phyloP scores from a whole-genome alignment of 1,140 invertebrate species.

The Meloidogyne exigua region DNA sequence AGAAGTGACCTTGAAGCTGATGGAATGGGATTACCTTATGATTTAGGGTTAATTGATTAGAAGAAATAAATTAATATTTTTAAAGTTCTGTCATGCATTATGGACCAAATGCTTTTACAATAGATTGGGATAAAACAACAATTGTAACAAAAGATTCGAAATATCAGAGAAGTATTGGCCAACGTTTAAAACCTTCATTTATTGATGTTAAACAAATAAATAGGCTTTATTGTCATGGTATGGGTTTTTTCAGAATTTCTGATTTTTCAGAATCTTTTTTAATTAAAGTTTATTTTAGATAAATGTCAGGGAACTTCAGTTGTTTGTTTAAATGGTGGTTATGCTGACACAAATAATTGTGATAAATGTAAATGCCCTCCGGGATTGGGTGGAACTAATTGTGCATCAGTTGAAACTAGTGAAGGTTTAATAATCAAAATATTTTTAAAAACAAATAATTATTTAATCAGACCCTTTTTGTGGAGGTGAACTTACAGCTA shows the following conservation, averaged over 20 bases:
- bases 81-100: constrained; percentile 12
- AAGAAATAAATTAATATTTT: background rate
- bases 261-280: background rate
- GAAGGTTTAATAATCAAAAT: background rate
- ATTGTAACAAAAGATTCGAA: constrained; percentile 58
- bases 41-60: constrained; percentile 46
- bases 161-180: constrained; percentile 62
- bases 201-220: constrained; percentile 64
- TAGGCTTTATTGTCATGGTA: constrained; percentile 53
- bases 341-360: constrained; percentile 64
- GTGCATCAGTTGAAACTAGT: constrained; percentile 30
- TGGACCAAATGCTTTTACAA: constrained; percentile 53
- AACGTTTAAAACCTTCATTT: constrained; percentile 58
- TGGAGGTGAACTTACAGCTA: constrained; percentile 56
- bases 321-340: constrained; percentile 55
- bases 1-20: constrained; percentile 53
- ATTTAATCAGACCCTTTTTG: constrained; percentile 38
- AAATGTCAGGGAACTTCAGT: constrained; percentile 43
- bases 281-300: constrained; percentile 41
- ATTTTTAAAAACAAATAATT: background rate
- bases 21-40: constrained; percentile 63
- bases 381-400: constrained; percentile 45
- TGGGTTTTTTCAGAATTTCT: too few species aligned
- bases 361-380: constrained; percentile 48
- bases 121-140: constrained; percentile 59